Evolutionary conservation across 1,140 invertebrate species (phyloP), one percentile per base, ranked within the genome.

Genomic region (Drosophila simulans): DNA sequence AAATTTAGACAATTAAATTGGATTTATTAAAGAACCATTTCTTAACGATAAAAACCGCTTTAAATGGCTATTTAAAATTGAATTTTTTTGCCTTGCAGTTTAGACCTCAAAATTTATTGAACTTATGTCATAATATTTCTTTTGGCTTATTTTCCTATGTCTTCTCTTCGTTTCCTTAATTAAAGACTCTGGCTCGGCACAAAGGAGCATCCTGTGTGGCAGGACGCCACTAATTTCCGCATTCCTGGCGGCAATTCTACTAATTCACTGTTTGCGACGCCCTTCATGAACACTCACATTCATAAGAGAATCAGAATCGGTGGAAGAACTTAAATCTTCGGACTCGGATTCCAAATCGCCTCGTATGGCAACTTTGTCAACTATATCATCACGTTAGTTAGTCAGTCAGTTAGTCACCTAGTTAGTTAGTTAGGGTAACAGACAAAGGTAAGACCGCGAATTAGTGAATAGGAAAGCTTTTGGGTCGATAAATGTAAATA

Each of bases 321-420:
- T 22, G 43, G 27, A 34, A 11, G 34, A 8, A 68, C 13, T 42
- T 20, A 43, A 27, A 12, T 34, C 31, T 34, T 13, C 17, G 39
- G 35, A 39, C n/a, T 15, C 20, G 49, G 25, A 55, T 39, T 56
- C 35, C 48, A 51, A 48, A 48, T n/a, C 51, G 71, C 71, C 71
- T 42, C 53, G 52, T 25, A 13, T 25, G 60, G 56, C 68, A 60
- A 51, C 66, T 66, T 60, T 70, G 80, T 74, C 83, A 88, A 84
- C 76, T 88, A 88, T 89, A 88, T 88, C 84, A 88, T 77, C 66
- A 71, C 73, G 82, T 89, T 88, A 88, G 84, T 74, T 88, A 88
- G 84, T 70, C 82, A 84, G 84, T 77, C 86, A 89, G 83, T 70
- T 79, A 86, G 80, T 85, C 75, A 84, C 66, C 54, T 65, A 70